Conservation (phyloP, 2,797 vertebrate genomes). For the Trichosurus vulpecula region DNA sequence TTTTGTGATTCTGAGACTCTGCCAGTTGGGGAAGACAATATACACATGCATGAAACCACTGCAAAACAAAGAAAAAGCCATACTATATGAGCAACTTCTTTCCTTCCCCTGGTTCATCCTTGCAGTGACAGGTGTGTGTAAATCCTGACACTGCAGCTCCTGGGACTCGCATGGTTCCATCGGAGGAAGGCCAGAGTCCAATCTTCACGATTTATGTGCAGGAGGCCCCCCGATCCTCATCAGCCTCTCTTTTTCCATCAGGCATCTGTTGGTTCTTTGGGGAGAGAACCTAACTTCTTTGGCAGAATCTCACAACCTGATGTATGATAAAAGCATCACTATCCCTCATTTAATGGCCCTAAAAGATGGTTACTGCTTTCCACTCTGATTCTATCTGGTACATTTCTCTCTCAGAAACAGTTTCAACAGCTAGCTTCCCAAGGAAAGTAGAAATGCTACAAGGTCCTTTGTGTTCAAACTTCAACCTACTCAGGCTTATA, state of each 20-base stretch:
- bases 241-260: not conserved
- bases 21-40: not conserved
- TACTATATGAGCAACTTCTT: not conserved
- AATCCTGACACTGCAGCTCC: not conserved
- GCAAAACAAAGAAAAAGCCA: not conserved
- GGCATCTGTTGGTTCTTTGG: not conserved
- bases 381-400: rapidly evolving
- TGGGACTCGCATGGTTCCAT: rapidly evolving
- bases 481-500: rapidly evolving
- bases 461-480: not conserved
- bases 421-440: not conserved
- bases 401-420: not conserved
- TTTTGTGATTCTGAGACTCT: not conserved
- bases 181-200: not conserved
- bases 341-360: not conserved
- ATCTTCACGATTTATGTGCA: rapidly evolving
- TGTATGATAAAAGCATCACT: not conserved
- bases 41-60: not conserved
- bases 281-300: not conserved
- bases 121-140: not conserved
- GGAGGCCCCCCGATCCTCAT: rapidly evolving
- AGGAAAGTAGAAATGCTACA: not conserved
- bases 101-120: not conserved
- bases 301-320: not conserved
- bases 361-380: not conserved